Base-by-base conservation (phyloP, 2,113 vertebrate species). In the Empidonax traillii region DNA sequence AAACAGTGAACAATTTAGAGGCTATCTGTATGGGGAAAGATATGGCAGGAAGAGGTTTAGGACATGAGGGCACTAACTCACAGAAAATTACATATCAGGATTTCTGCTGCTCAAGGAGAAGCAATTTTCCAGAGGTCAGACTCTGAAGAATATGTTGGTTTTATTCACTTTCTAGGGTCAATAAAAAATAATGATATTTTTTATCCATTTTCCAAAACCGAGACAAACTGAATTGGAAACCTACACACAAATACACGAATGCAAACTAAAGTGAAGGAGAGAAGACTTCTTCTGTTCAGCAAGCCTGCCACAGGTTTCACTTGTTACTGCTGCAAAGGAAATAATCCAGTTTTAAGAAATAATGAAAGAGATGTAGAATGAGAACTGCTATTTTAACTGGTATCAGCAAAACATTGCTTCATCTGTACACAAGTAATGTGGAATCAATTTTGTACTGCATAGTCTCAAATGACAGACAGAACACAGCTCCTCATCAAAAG, bases 41-140 rank as follows among this genome's bases (percentile, higher is more conserved):
- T 1, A 21, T 0, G 9, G 37, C 61, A 67, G 8, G 17, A 59
- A 59, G 71, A 65, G 20, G 24, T 8, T 19, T 5, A 28, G 27
- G 49, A 39, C 37, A 76, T 28, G 51, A 30, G 46, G 53, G 33
- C 25, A 55, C 7, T 3, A 56, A 46, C 39, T 59, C 44, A 37
- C 23, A 83, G 56, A 51, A 85, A 65, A 79, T 16, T 44, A 41
- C n/a, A 56, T 24, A 33, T 23, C 41, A 19, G 10, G 28, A 49
- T 35, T 90, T 80, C 51, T 73, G 56, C 59, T 90, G 62, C 44
- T 65, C 33, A 55, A 68, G 31, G 6, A 92, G 46, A n/a, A 89
- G 25, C 4, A 30, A 81, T 51, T 47, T 61, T 41, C 23, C n/a
- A 53, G 20, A 17, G 72, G 66, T 24, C 56, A 75, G 25, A 79